Percentiles rank a stretch among this genome's conserved stretches.
These are phyloP conservation scores for Tuta absoluta DNA, from an alignment of 2,888 invertebrate genomes.

Conservation along the genomic window DNA sequence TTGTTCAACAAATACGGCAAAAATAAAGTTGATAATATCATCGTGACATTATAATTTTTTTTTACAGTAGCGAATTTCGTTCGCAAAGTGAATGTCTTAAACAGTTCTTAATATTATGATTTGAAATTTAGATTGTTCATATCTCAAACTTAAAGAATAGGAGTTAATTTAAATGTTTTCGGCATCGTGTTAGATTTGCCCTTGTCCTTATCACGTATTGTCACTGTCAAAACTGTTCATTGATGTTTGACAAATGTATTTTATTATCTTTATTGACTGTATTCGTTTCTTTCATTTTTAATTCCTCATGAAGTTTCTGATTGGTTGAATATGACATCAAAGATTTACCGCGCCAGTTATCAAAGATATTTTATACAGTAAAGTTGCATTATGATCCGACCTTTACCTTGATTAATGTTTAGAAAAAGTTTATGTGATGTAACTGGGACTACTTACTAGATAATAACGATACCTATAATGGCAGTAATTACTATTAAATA, in stretches of 20 bases:
- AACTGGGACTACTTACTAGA: background rate
- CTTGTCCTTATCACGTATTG: conserved; percentile 51
- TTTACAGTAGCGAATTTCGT: background rate
- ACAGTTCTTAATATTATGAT: conserved; percentile 8
- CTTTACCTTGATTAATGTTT: no score
- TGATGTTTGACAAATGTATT: conserved; percentile 54
- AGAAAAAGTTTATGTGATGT: background rate
- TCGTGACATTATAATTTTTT: background rate
- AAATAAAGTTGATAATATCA: background rate
- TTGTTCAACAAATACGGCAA: background rate
- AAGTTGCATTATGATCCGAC: no score
- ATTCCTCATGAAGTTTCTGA: no score
- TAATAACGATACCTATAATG: conserved; percentile 3
- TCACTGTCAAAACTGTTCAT: conserved; percentile 43
- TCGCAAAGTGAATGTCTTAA: background rate
- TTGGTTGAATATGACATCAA: no score
- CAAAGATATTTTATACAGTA: no score
- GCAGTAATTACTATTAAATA: background rate
- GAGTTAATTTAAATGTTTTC: conserved; percentile 21
- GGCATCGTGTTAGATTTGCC: conserved; percentile 54
- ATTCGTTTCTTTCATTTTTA: background rate
- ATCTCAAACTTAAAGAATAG: background rate
- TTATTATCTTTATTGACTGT: conserved; percentile 37
- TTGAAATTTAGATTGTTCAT: background rate
- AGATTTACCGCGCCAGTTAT: no score